A percentile compares a stretch with the other conserved stretches of the same genome.
Evolutionary conservation across 2,888 invertebrate genomes (phyloP).

Genomic region (Cantharis rufa): DNA sequence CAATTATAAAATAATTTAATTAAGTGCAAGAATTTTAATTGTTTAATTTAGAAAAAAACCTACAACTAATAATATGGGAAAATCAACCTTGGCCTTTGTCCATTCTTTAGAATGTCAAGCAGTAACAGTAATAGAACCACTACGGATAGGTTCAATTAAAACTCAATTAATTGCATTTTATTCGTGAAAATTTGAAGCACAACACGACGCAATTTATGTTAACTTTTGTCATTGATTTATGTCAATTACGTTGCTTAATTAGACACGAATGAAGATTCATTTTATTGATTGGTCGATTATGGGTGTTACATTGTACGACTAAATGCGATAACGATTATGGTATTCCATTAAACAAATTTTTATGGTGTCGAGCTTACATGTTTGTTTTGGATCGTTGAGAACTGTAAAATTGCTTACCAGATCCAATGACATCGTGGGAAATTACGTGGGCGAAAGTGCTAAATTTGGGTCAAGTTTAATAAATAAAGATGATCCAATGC

Average conservation of each 20-base stretch:
- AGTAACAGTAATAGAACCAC: slow-evolving; percentile 12
- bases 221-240: background rate
- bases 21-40: slow-evolving; percentile 20
- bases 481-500: background rate
- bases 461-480: background rate
- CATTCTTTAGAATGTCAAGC: slow-evolving; percentile 25
- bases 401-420: background rate
- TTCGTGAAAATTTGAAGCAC: slow-evolving; percentile 1
- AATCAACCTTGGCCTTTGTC: slow-evolving; percentile 29
- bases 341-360: background rate
- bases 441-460: background rate
- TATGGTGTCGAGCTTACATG: background rate
- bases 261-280: background rate
- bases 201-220: background rate
- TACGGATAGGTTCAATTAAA: slow-evolving; percentile 14
- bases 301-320: background rate
- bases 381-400: background rate
- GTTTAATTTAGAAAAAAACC: slow-evolving; percentile 5
- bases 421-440: background rate
- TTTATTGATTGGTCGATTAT: background rate
- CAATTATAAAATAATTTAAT: slow-evolving; percentile 21
- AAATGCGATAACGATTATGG: background rate
- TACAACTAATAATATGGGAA: background rate
- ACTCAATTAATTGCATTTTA: slow-evolving; percentile 23
- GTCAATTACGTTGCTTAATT: background rate